These are phyloP conservation scores for Ceratothoa steindachneri DNA, from an alignment of 2,888 invertebrate genomes.

Conservation along the genomic window DNA sequence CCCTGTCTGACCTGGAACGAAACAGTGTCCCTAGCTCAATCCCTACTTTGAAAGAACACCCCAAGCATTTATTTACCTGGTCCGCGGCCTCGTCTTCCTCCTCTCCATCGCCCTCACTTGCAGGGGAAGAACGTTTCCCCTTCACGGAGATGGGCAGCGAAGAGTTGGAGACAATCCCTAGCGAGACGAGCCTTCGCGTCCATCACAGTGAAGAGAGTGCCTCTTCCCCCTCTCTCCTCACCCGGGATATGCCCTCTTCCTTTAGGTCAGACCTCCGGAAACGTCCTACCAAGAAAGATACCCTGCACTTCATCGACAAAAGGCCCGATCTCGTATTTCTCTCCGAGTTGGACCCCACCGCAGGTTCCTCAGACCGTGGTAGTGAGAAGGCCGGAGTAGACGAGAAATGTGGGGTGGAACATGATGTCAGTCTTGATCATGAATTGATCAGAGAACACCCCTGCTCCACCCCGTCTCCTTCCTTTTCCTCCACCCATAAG, in stretches of 20 bases:
- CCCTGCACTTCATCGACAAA: not conserved
- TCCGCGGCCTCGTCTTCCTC: not conserved
- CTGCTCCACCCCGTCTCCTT: not conserved
- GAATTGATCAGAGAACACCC: not conserved
- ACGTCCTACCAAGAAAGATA: not conserved
- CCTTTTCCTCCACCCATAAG: not conserved
- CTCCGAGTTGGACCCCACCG: not conserved
- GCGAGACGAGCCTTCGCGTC: not conserved
- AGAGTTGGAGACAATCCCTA: not conserved
- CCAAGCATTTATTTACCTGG: not conserved
- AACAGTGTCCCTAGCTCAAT: not conserved
- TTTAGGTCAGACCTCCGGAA: not conserved
- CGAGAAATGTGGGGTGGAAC: not conserved
- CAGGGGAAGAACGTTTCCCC: not conserved
- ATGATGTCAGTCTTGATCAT: not conserved
- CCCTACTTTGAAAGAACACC: not conserved
- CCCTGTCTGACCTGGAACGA: not conserved
- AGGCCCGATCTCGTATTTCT: not conserved
- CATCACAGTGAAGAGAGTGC: constrained; percentile 1
- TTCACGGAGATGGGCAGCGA: not conserved
- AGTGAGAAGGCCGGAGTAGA: not conserved
- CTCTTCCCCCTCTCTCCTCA: not conserved
- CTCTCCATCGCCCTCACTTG: not conserved
- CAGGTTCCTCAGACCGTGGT: not conserved
- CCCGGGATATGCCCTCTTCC: not conserved